Conservation (phyloP, 2,797 vertebrate genomes). For the Oreonectes daqikongensis region DNA sequence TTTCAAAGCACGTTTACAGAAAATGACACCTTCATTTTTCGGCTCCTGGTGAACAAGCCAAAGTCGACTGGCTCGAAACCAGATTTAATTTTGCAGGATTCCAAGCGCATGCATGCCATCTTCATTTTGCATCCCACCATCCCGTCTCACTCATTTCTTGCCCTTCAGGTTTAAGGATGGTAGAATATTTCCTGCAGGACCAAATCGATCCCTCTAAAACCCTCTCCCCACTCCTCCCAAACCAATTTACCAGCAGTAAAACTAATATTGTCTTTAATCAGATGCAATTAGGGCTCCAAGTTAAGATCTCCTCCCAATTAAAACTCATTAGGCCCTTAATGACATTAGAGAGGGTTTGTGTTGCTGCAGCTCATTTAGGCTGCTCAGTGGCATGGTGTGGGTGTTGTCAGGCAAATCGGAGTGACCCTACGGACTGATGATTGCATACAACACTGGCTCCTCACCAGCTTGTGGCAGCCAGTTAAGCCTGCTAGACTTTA, state of each 20-base stretch:
- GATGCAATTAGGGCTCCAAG: slow-evolving; percentile 81
- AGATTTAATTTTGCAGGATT: neutral
- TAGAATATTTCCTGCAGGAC: slow-evolving; percentile 75
- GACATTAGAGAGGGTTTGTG: slow-evolving; percentile 74
- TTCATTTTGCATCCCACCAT: slow-evolving; percentile 48
- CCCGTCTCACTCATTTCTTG: slow-evolving; percentile 54
- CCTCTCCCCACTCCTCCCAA: slow-evolving; percentile 59
- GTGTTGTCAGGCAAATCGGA: slow-evolving; percentile 37
- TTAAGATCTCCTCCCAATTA: slow-evolving; percentile 86
- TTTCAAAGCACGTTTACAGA: neutral
- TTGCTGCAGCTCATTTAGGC: slow-evolving; percentile 68
- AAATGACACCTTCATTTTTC: neutral
- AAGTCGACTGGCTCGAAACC: neutral
- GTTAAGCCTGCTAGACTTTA: slow-evolving; percentile 53
- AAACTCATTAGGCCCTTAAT: slow-evolving; percentile 82
- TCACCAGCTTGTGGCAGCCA: slow-evolving; percentile 41
- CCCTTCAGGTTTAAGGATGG: slow-evolving; percentile 59
- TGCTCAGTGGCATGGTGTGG: slow-evolving; percentile 51
- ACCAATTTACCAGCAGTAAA: slow-evolving; percentile 80
- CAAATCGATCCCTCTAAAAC: slow-evolving; percentile 68
- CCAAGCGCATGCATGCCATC: slow-evolving; percentile 1
- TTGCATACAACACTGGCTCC: slow-evolving; percentile 45
- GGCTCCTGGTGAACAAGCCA: neutral
- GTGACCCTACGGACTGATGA: slow-evolving; percentile 38
- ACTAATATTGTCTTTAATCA: slow-evolving; percentile 87